Evolutionary conservation across 2,113 vertebrate species (phyloP).

Genomic region (Lota lota): DNA sequence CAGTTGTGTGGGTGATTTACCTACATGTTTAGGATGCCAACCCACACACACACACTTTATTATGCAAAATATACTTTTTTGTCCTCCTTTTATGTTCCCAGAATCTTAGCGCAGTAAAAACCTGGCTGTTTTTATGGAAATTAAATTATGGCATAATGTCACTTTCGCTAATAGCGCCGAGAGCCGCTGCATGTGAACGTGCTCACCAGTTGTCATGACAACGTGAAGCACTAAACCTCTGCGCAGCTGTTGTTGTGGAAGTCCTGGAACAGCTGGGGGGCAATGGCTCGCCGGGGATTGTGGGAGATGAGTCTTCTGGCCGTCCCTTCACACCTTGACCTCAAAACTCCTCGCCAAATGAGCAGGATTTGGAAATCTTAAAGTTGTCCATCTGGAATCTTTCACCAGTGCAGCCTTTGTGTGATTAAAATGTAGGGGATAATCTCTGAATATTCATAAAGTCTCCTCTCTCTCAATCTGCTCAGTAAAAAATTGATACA

Average conservation of each 20-base stretch:
- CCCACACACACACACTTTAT: constrained; percentile 35
- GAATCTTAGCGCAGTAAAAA: constrained; percentile 53
- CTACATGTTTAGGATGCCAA: constrained; percentile 19
- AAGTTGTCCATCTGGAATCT: constrained; percentile 55
- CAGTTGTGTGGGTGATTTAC: constrained; percentile 40
- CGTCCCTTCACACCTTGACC: constrained; percentile 66
- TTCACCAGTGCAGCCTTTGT: constrained; percentile 14
- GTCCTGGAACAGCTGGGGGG: constrained; percentile 77
- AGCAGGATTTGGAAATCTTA: constrained; percentile 48
- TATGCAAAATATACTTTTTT: constrained; percentile 59
- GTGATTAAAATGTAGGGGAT: constrained; percentile 25
- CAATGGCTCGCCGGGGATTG: constrained; percentile 69
- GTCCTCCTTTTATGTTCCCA: constrained; percentile 49
- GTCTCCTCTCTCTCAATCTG: constrained; percentile 26
- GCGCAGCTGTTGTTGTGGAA: constrained; percentile 78
- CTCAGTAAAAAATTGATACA: constrained; percentile 32
- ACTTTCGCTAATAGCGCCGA: constrained; percentile 71
- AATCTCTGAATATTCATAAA: constrained; percentile 48
- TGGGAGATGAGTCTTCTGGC: constrained; percentile 70
- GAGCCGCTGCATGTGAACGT: constrained; percentile 71
- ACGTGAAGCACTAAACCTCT: constrained; percentile 75
- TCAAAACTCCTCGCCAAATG: constrained; percentile 44
- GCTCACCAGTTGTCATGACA: constrained; percentile 76
- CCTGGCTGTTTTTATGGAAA: constrained; percentile 64
- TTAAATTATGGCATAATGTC: constrained; percentile 71